These are phyloP conservation scores for Uria lomvia DNA, from an alignment of 2,113 vertebrate species.

Conservation along the genomic window DNA sequence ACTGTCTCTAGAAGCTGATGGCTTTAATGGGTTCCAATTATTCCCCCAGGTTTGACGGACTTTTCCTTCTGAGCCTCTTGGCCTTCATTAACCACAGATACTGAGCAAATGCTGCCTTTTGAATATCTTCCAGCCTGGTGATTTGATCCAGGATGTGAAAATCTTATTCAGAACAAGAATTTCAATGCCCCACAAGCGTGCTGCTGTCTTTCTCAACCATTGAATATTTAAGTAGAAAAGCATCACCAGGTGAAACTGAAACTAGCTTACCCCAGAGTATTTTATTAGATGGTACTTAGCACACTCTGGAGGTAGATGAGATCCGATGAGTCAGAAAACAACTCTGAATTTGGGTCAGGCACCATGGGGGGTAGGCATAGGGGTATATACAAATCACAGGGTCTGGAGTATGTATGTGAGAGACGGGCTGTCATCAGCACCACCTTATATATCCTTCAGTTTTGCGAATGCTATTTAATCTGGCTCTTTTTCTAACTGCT, in stretches of 20 bases:
- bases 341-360: not conserved
- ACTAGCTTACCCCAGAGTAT: not conserved
- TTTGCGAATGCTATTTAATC: not conserved
- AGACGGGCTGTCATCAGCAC: not conserved
- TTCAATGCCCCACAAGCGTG: not conserved
- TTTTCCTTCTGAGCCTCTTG: not conserved
- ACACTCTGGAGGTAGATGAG: not conserved
- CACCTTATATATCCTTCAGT: not conserved
- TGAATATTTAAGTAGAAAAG: not conserved
- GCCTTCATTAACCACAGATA: not conserved
- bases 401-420: not conserved
- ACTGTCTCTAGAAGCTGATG: not conserved
- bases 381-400: not conserved
- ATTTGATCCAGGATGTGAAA: not conserved
- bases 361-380: fast-evolving
- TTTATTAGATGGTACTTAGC: not conserved
- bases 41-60: not conserved
- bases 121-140: not conserved
- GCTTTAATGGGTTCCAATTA: not conserved
- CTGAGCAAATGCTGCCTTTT: not conserved
- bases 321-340: not conserved
- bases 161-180: not conserved
- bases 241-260: not conserved
- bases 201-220: not conserved
- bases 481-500: not conserved